These are phyloP conservation scores for Erebia ligea DNA, from an alignment of 2,888 invertebrate genomes.

Conservation along the genomic window DNA sequence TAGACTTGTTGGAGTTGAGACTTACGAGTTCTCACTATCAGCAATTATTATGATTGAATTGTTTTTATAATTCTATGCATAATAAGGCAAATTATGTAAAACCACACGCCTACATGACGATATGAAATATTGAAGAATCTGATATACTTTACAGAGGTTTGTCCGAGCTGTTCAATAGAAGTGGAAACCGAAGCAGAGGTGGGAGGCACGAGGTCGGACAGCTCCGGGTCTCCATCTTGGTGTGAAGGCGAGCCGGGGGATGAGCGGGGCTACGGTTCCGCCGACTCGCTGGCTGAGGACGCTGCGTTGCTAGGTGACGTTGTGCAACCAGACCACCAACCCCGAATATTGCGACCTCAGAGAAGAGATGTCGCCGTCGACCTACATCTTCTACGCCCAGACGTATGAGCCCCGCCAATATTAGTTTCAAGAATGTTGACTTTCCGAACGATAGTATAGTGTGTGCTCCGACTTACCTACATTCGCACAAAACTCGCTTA, in stretches of 20 bases:
- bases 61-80: background rate
- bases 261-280: slow-evolving; percentile 80
- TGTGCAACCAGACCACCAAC: slow-evolving; percentile 52
- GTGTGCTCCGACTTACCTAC: slow-evolving; percentile 26
- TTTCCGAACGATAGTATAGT: slow-evolving; percentile 13
- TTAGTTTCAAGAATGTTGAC: background rate
- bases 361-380: slow-evolving; percentile 77
- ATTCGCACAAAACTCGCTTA: slow-evolving; percentile 25
- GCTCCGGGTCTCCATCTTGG: slow-evolving; percentile 79
- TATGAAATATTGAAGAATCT: background rate
- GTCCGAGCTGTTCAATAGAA: slow-evolving; percentile 76
- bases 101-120: background rate
- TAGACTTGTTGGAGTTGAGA: background rate
- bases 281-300: slow-evolving; percentile 79
- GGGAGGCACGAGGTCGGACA: slow-evolving; percentile 67
- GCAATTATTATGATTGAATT: background rate
- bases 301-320: slow-evolving; percentile 70
- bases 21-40: background rate
- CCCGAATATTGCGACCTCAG: slow-evolving; percentile 61
- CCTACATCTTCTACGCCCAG: slow-evolving; percentile 74
- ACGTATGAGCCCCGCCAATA: slow-evolving; percentile 56
- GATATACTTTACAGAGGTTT: slow-evolving; percentile 67
- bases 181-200: slow-evolving; percentile 74
- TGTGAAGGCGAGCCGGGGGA: slow-evolving; percentile 81
- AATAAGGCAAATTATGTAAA: background rate